phyloP scores from a whole-genome alignment of 2,888 invertebrate species.

The Dromius quadrimaculatus region DNA sequence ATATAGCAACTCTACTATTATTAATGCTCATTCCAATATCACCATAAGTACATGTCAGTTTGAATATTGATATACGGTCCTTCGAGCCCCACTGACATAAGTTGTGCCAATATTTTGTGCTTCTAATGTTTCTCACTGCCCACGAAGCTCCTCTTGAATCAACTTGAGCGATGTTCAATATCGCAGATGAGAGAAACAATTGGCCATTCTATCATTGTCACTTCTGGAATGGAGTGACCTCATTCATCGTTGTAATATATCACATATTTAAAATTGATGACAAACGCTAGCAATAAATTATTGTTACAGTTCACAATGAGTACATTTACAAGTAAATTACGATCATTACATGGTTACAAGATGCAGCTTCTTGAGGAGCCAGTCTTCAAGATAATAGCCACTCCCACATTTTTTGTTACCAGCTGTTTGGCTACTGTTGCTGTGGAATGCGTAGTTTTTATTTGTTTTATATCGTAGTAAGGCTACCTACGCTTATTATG shows the following conservation, averaged over 20 bases:
- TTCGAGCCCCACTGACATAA: too few species aligned
- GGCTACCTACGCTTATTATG: background rate
- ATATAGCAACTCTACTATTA: too few species aligned
- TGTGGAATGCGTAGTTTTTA: constrained; percentile 23
- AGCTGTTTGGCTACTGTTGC: constrained; percentile 17
- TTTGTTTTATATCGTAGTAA: constrained; percentile 10
- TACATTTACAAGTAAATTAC: constrained; percentile 36
- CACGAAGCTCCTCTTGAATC: too few species aligned
- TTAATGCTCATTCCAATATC: too few species aligned
- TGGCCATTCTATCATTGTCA: too few species aligned
- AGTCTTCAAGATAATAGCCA: constrained; percentile 38
- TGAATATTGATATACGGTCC: too few species aligned
- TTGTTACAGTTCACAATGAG: background rate
- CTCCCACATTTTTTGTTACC: constrained; percentile 43
- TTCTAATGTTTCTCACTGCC: too few species aligned
- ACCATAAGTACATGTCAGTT: too few species aligned
- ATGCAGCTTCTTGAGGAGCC: constrained; percentile 28
- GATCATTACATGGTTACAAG: constrained; percentile 32
- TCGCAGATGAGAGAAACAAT: too few species aligned
- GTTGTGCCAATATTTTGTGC: too few species aligned
- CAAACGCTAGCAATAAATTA: constrained; percentile 10
- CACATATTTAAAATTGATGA: constrained; percentile 18
- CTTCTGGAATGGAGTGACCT: too few species aligned
- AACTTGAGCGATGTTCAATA: too few species aligned
- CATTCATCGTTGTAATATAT: background rate